Evolutionary conservation across 2,888 invertebrate genomes (phyloP).

Genomic region (Megamerina dolium): DNA sequence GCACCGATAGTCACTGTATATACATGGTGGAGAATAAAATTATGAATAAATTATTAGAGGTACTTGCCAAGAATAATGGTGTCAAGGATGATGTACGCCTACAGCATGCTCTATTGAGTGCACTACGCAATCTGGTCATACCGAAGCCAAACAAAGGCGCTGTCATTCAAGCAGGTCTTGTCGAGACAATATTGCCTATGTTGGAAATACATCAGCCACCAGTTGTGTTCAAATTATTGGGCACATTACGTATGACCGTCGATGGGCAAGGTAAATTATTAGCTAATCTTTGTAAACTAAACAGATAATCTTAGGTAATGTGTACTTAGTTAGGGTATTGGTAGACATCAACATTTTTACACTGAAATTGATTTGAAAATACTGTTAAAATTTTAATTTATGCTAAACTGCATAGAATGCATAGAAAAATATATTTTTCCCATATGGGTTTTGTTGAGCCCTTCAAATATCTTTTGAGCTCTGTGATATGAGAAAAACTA

Average conservation of each 20-base stretch:
- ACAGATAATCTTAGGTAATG: too few relatives aligned
- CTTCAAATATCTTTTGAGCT: too few relatives aligned
- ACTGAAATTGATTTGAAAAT: too few relatives aligned
- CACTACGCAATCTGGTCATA: slow-evolving; percentile 71
- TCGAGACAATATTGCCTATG: slow-evolving; percentile 68
- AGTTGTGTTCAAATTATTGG: slow-evolving; percentile 80
- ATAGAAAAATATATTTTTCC: too few relatives aligned
- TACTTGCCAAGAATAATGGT: slow-evolving; percentile 55
- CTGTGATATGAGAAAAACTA: too few relatives aligned
- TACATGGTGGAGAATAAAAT: slow-evolving; percentile 75
- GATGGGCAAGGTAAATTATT: slow-evolving; percentile 64
- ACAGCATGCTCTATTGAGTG: slow-evolving; percentile 55
- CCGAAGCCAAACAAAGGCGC: slow-evolving; percentile 67
- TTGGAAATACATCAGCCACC: slow-evolving; percentile 64
- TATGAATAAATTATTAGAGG: slow-evolving; percentile 61
- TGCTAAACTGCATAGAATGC: too few relatives aligned
- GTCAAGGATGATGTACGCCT: slow-evolving; percentile 57
- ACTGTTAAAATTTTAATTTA: too few relatives aligned
- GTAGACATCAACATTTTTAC: too few relatives aligned
- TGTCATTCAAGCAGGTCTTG: slow-evolving; percentile 66
- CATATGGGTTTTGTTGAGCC: too few relatives aligned
- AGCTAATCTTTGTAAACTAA: too few relatives aligned
- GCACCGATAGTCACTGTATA: slow-evolving; percentile 77
- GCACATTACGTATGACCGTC: slow-evolving; percentile 78
- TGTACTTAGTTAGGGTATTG: too few relatives aligned